Evolutionary conservation across 2,113 vertebrate species (phyloP), one percentile per base, ranked within the genome.

Genomic region (Ia io): DNA sequence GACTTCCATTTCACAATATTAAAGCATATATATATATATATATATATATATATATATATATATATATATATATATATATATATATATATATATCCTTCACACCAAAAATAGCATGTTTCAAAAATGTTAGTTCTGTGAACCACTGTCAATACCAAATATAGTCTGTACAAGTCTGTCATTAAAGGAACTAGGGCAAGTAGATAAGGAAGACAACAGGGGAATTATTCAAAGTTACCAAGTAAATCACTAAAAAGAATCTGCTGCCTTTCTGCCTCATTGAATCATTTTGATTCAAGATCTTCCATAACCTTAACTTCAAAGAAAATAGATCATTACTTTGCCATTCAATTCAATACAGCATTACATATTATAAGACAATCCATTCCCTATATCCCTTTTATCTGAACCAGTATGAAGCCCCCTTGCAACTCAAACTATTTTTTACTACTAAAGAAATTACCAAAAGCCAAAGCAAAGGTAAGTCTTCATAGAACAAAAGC

Each of bases 221-320:
- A 93, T 88, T 93, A 90, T 20, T 94, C 93, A 84, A 59, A 90
- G 76, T 96, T 90, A 80, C 94, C 79, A 94, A 95, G 83, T 91
- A 96, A 97, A 96, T 90, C 70, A 77, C 89, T 88, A 56, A 96
- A 94, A 95, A 37, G 79, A 95, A 95, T 93, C 96, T 80, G 9
- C 65, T 87, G 35, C 49, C 67, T 94, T 91, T 96, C 79, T 94
- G 70, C 76, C 67, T 96, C 89, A 90, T 91, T 87, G 91, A 93
- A 94, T 95, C 1, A 0, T 94, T 97, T 91, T 95, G 93, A 97
- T 91, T 91, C 79, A 77, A 95, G 93, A 95, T 97, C 74, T 93
- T 87, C 65, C 80, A 95, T 97, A 96, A 94, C 70, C 5, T 93
- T 91, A 96, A 96, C 86, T 88, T 97, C 93, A 97, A 96, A 97